Conservation (phyloP, 1,140 invertebrate genomes). For the Phymastichus coffea region DNA sequence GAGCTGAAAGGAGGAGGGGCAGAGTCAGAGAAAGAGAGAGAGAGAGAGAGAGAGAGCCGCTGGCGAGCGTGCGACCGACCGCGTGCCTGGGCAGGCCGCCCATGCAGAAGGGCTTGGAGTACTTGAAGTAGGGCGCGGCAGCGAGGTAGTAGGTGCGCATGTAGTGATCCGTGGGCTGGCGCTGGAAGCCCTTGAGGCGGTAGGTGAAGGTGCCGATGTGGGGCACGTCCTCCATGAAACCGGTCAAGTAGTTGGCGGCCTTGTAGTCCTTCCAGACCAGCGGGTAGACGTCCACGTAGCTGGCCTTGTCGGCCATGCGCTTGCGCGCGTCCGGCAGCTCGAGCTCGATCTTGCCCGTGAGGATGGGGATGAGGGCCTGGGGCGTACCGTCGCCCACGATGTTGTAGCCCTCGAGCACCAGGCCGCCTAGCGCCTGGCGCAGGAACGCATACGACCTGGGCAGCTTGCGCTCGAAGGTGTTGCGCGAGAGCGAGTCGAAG, state of each 20-base stretch:
- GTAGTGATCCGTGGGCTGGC: slow-evolving; percentile 88
- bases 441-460: slow-evolving; percentile 80
- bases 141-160: slow-evolving; percentile 78
- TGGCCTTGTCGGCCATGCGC: slow-evolving; percentile 64
- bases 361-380: slow-evolving; percentile 86
- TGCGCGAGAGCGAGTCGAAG: slow-evolving; percentile 86
- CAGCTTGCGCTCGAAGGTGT: slow-evolving; percentile 83
- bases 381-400: slow-evolving; percentile 95
- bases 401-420: slow-evolving; percentile 81
- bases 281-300: slow-evolving; percentile 76
- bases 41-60: too few relatives aligned
- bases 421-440: slow-evolving; percentile 66
- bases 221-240: slow-evolving; percentile 85
- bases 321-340: slow-evolving; percentile 86
- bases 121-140: slow-evolving; percentile 55
- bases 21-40: too few relatives aligned
- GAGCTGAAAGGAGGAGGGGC: slow-evolving; percentile 48
- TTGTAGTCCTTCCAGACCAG: slow-evolving; percentile 80
- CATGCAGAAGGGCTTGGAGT: slow-evolving; percentile 69
- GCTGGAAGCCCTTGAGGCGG: slow-evolving; percentile 83
- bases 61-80: too few relatives aligned
- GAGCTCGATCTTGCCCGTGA: slow-evolving; percentile 85
- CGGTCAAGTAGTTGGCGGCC: slow-evolving; percentile 70
- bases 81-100: slow-evolving; percentile 76
- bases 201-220: slow-evolving; percentile 87